A percentile compares a stretch with the other conserved stretches of the same genome.
These are phyloP conservation scores for Ips typographus DNA, from an alignment of 1,140 invertebrate species.

Conservation along the genomic window DNA sequence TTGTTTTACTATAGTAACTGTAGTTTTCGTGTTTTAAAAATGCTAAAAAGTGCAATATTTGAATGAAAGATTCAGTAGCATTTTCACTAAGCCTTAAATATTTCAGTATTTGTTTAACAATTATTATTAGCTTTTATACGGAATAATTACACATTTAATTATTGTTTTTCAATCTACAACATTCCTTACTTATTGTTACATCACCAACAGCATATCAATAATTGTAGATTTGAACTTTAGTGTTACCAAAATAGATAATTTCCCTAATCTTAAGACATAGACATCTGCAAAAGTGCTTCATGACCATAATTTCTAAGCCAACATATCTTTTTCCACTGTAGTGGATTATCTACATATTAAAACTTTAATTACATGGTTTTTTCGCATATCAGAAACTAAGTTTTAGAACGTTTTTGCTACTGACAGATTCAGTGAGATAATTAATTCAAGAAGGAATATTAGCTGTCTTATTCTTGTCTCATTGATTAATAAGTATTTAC, in stretches of 20 bases:
- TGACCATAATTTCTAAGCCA: background rate
- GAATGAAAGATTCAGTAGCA: too few species aligned
- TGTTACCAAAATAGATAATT: slow-evolving; percentile 33
- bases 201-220: slow-evolving; percentile 49
- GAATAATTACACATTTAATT: too few species aligned
- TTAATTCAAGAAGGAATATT: too few species aligned
- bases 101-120: too few species aligned
- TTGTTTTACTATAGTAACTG: too few species aligned
- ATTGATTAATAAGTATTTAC: too few species aligned
- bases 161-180: background rate
- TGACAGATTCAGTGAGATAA: too few species aligned
- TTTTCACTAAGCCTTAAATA: too few species aligned
- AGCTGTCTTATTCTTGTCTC: too few species aligned
- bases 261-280: slow-evolving; percentile 34
- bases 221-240: slow-evolving; percentile 40
- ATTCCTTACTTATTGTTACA: slow-evolving; percentile 19
- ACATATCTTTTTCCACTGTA: background rate
- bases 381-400: background rate
- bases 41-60: too few species aligned
- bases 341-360: background rate
- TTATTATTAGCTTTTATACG: too few species aligned
- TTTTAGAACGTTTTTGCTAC: background rate
- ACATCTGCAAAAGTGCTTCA: slow-evolving; percentile 34
- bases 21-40: too few species aligned
- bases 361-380: slow-evolving; percentile 3